A percentile compares a stretch with the other conserved stretches of the same genome.
Evolutionary conservation across 2,113 vertebrate genomes (phyloP).

Genomic region (Amphiprion ocellaris): DNA sequence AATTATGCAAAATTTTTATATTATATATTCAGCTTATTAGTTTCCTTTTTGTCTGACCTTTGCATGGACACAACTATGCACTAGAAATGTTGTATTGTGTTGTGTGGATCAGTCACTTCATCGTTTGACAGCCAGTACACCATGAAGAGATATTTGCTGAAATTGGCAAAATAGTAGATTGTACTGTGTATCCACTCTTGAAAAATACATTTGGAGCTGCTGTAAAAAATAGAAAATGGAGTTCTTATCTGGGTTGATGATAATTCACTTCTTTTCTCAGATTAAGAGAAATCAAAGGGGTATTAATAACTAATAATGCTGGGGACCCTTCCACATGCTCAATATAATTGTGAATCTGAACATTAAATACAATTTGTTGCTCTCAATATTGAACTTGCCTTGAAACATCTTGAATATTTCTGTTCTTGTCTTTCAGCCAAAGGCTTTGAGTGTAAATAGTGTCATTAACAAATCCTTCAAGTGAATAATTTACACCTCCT

Average conservation of each 20-base stretch:
- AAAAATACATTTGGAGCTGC: background rate
- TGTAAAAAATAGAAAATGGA: background rate
- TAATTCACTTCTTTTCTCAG: background rate
- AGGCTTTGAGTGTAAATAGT: background rate
- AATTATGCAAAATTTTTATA: too few species aligned
- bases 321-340: background rate
- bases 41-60: too few species aligned
- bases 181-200: background rate
- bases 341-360: background rate
- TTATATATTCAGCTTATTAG: too few species aligned
- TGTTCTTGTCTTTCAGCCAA: background rate
- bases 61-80: too few species aligned
- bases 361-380: background rate
- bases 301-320: background rate
- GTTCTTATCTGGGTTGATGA: background rate
- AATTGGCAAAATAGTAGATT: too few species aligned
- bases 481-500: constrained; percentile 25
- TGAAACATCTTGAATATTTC: background rate
- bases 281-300: background rate
- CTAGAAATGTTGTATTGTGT: too few species aligned
- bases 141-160: too few species aligned
- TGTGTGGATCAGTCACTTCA: too few species aligned
- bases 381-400: background rate
- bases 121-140: too few species aligned
- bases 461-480: background rate